Evolutionary conservation across 2,797 vertebrate species (phyloP).

Genomic region (Corythornis leucogaster): DNA sequence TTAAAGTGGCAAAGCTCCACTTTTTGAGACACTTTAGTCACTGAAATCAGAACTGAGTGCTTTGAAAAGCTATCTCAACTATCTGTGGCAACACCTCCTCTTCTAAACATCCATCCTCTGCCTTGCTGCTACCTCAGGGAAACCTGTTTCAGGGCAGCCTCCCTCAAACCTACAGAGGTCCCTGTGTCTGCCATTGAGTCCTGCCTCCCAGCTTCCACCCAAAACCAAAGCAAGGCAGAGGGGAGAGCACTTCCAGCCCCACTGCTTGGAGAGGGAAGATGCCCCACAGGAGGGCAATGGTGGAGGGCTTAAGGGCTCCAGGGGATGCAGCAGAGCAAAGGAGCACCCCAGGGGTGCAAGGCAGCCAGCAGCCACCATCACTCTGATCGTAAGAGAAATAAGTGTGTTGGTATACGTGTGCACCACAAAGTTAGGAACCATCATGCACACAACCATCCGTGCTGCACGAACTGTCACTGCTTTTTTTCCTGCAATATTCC

Average conservation of each 20-base stretch:
- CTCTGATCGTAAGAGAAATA: background rate
- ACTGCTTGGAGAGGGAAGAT: background rate
- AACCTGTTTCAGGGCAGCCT: background rate
- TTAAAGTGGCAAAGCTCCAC: background rate
- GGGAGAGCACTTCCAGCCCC: background rate
- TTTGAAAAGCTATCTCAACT: background rate
- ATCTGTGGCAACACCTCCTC: background rate
- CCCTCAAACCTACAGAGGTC: background rate
- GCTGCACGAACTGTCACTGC: fast-evolving
- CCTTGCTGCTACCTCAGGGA: background rate
- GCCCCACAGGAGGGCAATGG: background rate
- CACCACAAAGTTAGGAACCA: background rate
- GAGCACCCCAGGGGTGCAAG: background rate
- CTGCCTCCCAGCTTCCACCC: background rate
- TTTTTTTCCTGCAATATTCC: background rate
- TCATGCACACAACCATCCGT: fast-evolving
- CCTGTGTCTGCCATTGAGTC: fast-evolving
- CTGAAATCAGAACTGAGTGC: background rate
- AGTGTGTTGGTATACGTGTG: fast-evolving
- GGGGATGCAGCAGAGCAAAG: background rate
- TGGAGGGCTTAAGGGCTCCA: background rate
- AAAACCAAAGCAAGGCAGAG: background rate
- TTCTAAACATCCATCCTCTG: background rate
- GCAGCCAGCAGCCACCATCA: background rate
- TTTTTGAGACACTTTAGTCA: background rate